phyloP scores from a whole-genome alignment of 1,140 invertebrate genomes.

The Agrypnia vestita region DNA sequence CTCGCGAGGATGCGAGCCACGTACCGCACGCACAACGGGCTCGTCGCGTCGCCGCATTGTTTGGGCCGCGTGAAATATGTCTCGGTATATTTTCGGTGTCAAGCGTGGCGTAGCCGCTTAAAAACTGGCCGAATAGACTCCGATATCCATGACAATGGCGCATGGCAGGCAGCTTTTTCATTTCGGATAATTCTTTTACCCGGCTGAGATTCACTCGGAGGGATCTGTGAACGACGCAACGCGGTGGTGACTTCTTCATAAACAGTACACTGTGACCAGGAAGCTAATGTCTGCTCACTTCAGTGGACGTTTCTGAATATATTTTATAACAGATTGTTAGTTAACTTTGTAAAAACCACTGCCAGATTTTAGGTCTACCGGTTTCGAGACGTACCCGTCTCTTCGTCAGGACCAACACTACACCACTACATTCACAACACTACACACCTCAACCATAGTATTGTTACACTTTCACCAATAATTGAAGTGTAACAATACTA shows the following conservation, averaged over 20 bases:
- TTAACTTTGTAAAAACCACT: too few species aligned
- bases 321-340: too few species aligned
- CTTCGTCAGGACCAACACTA: too few species aligned
- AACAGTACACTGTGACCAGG: not conserved
- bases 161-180: constrained; percentile 53
- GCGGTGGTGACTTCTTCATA: constrained; percentile 47
- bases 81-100: constrained; percentile 42
- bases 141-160: constrained; percentile 56
- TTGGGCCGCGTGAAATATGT: constrained; percentile 41
- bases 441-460: too few species aligned
- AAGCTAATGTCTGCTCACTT: too few species aligned
- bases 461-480: too few species aligned
- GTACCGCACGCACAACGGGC: constrained; percentile 45
- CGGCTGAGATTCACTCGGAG: constrained; percentile 30
- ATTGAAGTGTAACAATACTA: too few species aligned
- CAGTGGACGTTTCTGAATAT: too few species aligned
- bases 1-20: constrained; percentile 42
- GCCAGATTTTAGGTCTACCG: too few species aligned
- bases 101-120: constrained; percentile 40
- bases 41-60: constrained; percentile 44
- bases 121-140: constrained; percentile 45
- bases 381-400: too few species aligned
- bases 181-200: constrained; percentile 40
- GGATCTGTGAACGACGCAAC: constrained; percentile 26
- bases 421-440: too few species aligned